Base-by-base conservation (phyloP, 2,888 invertebrate genomes). In the Drosophila greeni region DNA sequence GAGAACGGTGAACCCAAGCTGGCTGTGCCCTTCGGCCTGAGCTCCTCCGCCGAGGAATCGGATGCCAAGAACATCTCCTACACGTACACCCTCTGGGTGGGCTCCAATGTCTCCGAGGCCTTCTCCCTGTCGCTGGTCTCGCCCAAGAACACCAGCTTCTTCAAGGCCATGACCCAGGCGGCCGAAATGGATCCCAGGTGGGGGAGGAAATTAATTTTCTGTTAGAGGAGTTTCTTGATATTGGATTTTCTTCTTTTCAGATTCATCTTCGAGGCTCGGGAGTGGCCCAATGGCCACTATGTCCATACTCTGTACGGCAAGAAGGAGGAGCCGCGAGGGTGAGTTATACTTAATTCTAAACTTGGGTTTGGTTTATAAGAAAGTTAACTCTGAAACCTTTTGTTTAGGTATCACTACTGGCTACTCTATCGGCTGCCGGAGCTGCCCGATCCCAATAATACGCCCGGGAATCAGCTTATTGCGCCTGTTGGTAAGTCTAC, bases 251-350 rank as follows among this genome's bases (percentile, higher is more conserved):
- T 5, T 14, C 1, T 8, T 8, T 1, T 3, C 3, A 91, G 91
- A 86, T 91, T 91, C 87, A 92, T 93, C 84, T 95, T 95, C 86
- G 92, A 93, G 72, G 95, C 96, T 0, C 93, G 95, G 75, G 95
- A 95, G 86, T 96, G 96, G 96, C 96, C 96, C 2, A 96, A 96
- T 86, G 96, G 96, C 0, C 96, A 96, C 87, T 96, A 96, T 87
- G 95, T 96, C 24, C 96, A 96, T 88, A 96, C 96, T 0, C 90
- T 96, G 72, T 94, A 89, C 42, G 88, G 88, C 60, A 88, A 88
- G 70, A 89, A 88, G 58, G 89, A 89, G 66, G 89, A 89, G 55
- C 89, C 89, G 7, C 77, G 88, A 76, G 88, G 89, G 89, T 89
- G 79, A 77, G 73, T 26, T 26, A 7, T 26, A 9, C 6, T 26